Conservation (phyloP, 2,888 invertebrate genomes). For the Xylocampa areola region DNA sequence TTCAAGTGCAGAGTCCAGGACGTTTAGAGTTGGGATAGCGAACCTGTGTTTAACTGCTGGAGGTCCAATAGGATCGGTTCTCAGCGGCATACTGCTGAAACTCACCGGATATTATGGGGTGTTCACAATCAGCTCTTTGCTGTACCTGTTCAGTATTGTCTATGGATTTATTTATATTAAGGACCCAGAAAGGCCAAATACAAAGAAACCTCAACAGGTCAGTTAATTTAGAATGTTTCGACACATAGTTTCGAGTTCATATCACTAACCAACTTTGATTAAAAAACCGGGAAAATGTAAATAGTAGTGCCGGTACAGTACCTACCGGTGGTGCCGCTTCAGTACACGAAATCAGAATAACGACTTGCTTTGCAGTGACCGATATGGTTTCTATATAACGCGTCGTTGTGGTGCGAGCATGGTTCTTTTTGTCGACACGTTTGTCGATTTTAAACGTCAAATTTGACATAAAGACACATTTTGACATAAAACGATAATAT, state of each 20-base stretch:
- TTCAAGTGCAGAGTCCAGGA: constrained; percentile 88
- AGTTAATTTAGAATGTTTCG: constrained; percentile 2
- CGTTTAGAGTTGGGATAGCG: constrained; percentile 90
- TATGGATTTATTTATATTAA: constrained; percentile 83
- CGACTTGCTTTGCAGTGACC: no score
- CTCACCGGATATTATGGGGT: constrained; percentile 88
- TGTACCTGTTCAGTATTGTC: constrained; percentile 80
- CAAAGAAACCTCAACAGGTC: constrained; percentile 67
- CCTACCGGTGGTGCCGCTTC: no score
- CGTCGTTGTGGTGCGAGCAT: no score
- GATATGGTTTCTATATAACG: no score
- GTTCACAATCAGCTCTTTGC: constrained; percentile 78
- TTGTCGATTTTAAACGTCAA: no score
- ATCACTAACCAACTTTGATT: no score
- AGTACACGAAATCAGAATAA: no score
- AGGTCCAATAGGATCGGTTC: constrained; percentile 79
- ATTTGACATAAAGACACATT: no score
- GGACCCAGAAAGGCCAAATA: constrained; percentile 70
- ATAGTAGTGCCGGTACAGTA: no score
- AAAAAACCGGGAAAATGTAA: no score
- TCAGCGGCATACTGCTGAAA: constrained; percentile 81
- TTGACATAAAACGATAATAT: no score
- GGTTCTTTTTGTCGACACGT: no score
- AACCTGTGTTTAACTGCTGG: constrained; percentile 83
- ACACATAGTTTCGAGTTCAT: not conserved